Evolutionary conservation across 1,140 invertebrate genomes (phyloP).

Genomic region (Lasioglossum albipes): DNA sequence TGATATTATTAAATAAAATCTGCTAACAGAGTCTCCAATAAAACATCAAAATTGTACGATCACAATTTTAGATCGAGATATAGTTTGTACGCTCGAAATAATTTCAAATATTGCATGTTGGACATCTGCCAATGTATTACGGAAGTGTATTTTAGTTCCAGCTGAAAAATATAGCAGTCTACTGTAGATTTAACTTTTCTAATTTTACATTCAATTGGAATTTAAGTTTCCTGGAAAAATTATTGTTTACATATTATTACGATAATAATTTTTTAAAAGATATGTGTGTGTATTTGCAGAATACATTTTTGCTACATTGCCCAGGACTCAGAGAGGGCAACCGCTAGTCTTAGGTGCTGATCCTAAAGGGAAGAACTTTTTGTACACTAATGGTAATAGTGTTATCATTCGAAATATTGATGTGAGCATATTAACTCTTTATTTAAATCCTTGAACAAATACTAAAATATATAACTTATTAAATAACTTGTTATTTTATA

Average conservation of each 20-base stretch:
- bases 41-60: not conserved
- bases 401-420: slow-evolving; percentile 98
- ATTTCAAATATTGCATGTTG: slow-evolving; percentile 49
- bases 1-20: not conserved
- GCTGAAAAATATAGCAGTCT: slow-evolving; percentile 20
- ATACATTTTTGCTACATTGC: slow-evolving; percentile 94
- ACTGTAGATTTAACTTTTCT: not conserved
- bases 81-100: slow-evolving; percentile 45
- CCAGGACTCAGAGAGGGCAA: slow-evolving; percentile 94
- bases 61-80: slow-evolving; percentile 11
- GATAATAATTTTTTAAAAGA: not conserved
- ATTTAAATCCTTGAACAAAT: not conserved
- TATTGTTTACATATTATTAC: not conserved
- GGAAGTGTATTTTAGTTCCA: slow-evolving; percentile 54
- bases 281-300: slow-evolving; percentile 80
- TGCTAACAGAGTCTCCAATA: no score
- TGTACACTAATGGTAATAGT: slow-evolving; percentile 98
- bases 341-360: slow-evolving; percentile 96
- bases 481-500: slow-evolving; percentile 75
- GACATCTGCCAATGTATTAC: slow-evolving; percentile 49
- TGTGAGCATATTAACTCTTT: slow-evolving; percentile 80
- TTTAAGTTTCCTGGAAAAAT: not conserved
- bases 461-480: not conserved
- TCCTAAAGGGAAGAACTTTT: slow-evolving; percentile 98
- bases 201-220: not conserved